Conservation (phyloP, 2,888 invertebrate genomes). For the Lutraria lutraria region DNA sequence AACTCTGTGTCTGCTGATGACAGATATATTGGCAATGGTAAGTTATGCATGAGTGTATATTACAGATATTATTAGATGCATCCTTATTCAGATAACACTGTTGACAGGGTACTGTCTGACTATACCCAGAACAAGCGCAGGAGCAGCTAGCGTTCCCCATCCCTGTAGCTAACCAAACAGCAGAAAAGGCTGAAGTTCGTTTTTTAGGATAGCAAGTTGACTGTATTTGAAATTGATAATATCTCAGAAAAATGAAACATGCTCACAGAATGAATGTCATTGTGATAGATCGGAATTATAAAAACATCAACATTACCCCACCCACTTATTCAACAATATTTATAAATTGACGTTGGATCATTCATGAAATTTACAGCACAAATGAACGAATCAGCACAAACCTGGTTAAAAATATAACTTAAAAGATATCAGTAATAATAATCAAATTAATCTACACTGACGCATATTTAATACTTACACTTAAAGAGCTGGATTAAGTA, state of each 20-base stretch:
- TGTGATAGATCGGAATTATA: background rate
- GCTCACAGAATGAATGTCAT: background rate
- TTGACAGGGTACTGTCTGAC: no score
- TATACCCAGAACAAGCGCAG: no score
- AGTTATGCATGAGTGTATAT: no score
- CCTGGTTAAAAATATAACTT: background rate
- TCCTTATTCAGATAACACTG: no score
- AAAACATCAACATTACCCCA: conserved; percentile 18
- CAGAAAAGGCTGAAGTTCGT: no score
- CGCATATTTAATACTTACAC: background rate
- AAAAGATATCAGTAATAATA: background rate
- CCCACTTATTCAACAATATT: background rate
- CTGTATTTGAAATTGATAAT: no score
- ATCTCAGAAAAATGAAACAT: background rate
- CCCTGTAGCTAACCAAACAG: no score
- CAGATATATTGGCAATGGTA: no score
- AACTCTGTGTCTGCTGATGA: no score
- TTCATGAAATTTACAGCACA: background rate
- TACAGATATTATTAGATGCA: no score
- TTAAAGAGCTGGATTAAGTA: background rate
- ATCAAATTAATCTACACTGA: background rate
- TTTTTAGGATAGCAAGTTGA: no score
- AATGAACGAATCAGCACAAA: background rate
- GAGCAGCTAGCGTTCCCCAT: no score
- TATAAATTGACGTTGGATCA: background rate